A percentile compares a stretch with the other conserved stretches of the same genome.
Conservation (phyloP, 2,113 vertebrate species). For the Sinocyclocheilus grahami region DNA sequence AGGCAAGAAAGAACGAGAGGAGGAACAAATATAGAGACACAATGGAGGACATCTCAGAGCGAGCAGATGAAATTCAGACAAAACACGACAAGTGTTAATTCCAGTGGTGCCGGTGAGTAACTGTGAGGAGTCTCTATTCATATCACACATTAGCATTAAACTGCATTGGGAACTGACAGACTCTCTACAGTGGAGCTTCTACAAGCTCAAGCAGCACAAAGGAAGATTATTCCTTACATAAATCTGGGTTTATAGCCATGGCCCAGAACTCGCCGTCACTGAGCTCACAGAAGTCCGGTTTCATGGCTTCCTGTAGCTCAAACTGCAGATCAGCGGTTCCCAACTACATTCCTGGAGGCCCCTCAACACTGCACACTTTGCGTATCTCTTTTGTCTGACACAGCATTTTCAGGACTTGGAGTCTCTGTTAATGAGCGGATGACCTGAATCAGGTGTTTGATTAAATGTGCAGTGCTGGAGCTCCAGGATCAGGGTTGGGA, state of each 20-base stretch:
- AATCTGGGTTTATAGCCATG: slow-evolving; percentile 1
- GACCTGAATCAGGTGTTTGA: background rate
- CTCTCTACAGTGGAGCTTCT: background rate
- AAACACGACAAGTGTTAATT: background rate
- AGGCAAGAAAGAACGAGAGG: background rate
- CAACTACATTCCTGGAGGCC: background rate
- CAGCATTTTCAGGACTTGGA: background rate
- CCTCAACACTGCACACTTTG: background rate
- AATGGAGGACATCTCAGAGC: background rate
- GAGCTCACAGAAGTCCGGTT: background rate
- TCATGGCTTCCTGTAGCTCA: background rate
- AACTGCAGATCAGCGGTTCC: background rate
- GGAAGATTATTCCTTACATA: slow-evolving; percentile 3
- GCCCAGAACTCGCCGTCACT: background rate
- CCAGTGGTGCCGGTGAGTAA: background rate
- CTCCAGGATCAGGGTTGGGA: background rate
- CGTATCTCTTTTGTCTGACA: background rate
- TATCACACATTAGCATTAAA: background rate
- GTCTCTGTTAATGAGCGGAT: background rate
- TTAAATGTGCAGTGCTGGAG: background rate
- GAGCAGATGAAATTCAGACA: background rate
- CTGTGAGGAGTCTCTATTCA: slow-evolving; percentile 3
- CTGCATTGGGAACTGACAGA: background rate
- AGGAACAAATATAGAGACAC: background rate
- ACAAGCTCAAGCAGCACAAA: background rate